Evolutionary conservation across 2,888 invertebrate genomes (phyloP), one percentile per base, ranked within the genome.

Genomic region (Troilus luridus): DNA sequence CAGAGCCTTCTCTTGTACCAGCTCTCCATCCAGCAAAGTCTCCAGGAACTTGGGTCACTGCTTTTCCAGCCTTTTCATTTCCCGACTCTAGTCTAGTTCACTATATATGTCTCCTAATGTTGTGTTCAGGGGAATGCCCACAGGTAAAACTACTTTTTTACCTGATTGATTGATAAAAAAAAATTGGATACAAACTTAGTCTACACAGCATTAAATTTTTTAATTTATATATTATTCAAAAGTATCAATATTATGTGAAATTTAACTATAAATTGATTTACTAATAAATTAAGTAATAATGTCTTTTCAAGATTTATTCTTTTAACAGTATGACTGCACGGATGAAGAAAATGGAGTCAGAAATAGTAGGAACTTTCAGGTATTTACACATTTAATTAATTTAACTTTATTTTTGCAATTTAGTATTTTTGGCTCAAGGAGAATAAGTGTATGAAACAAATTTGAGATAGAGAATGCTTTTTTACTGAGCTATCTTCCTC

Each of bases 41-140:
- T 24, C 91, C 92, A 41, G 91, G 92, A 12, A 91, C 92, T 27
- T 92, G 91, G 91, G 93, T 94, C 9, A 95, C 97, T 0, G 96
- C 96, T 27, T 97, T 97, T 94, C 96, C 97, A 0, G 97, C 97
- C 9, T 97, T 97, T 93, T 97, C 97, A 93, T 97, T 97, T 94
- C 97, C 97, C 8, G 97, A 97, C 93, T 95, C 97, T 92, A 97
- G 97, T 92, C 96, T 96, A 92, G 94, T 97, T 77, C 97, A 97
- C 94, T 94, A 97, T 88, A 96, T 96, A n/a, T 97, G 97, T 94
- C 96, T 96, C 27, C 95, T 97, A 85, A 96, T 97, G 93, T 94
- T 97, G n/a, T 97, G 97, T 93, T 96, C 96, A 94, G 96, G 96
- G 89, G 95, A 94, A 92, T 97, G 97, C 93, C 96, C 96, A 0